These are phyloP conservation scores for Poeciliopsis occidentalis DNA, from an alignment of 2,113 vertebrate species.

Conservation along the genomic window DNA sequence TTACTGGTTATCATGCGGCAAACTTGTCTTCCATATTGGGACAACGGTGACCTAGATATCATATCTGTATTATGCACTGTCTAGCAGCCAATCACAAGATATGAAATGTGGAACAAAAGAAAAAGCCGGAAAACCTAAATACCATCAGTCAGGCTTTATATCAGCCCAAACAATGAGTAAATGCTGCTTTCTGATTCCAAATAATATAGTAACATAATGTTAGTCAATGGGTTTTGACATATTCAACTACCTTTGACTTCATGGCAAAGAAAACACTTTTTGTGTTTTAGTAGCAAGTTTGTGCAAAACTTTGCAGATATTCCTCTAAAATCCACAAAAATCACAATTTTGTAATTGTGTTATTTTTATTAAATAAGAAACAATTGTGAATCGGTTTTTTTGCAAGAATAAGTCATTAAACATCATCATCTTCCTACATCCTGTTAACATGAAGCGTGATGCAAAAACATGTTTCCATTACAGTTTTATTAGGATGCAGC, in stretches of 20 bases:
- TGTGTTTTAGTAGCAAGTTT: neutral
- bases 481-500: too few species aligned
- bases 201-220: neutral
- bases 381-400: too few species aligned
- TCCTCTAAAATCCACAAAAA: too few species aligned
- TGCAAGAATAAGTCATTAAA: too few species aligned
- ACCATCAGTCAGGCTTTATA: conserved; percentile 56
- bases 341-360: too few species aligned
- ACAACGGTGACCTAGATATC: conserved; percentile 62
- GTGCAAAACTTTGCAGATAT: too few species aligned
- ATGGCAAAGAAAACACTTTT: conserved; percentile 19
- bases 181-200: conserved; percentile 20
- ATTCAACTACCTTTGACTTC: conserved; percentile 4
- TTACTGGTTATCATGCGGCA: conserved; percentile 86
- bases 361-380: too few species aligned
- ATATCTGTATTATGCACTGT: conserved; percentile 42
- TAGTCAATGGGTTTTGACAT: neutral
- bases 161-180: conserved; percentile 39
- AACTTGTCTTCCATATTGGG: conserved; percentile 67
- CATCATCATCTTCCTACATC: too few species aligned
- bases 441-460: too few species aligned
- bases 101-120: conserved; percentile 54
- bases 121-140: conserved; percentile 33
- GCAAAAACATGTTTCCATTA: too few species aligned
- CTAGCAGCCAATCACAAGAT: conserved; percentile 55